Evolutionary conservation across 35 echinoderm and acorn worm species (phyloP).

Genomic region (Strongylocentrotus purpuratus): DNA sequence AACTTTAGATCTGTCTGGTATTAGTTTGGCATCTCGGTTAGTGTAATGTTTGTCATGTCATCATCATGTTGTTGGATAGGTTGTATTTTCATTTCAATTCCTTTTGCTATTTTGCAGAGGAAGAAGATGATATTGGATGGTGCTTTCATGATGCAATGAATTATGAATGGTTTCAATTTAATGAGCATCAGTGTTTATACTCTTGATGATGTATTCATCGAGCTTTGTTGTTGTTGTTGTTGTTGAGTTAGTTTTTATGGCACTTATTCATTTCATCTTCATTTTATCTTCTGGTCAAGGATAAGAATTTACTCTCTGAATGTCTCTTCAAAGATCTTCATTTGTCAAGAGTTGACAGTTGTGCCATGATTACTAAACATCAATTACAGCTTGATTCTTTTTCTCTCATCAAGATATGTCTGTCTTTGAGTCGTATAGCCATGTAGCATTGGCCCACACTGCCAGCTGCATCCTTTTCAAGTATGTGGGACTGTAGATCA

Average conservation of each 20-base stretch:
- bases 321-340: not conserved
- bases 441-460: conserved; percentile 1
- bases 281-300: not conserved
- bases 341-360: not conserved
- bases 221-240: no score
- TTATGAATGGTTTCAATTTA: no score
- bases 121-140: no score
- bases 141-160: no score
- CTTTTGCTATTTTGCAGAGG: no score
- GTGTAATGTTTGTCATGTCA: no score
- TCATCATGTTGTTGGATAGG: no score
- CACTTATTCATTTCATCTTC: not conserved
- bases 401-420: not conserved
- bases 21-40: not conserved
- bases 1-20: not conserved
- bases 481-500: conserved; percentile 16
- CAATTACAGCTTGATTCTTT: not conserved
- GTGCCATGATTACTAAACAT: not conserved
- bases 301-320: not conserved
- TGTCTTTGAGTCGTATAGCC: not conserved
- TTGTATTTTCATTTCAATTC: no score
- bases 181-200: no score
- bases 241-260: no score
- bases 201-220: no score
- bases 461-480: not conserved